phyloP scores from a whole-genome alignment of 2,888 invertebrate species.

The Pristionchus maxplancki region DNA sequence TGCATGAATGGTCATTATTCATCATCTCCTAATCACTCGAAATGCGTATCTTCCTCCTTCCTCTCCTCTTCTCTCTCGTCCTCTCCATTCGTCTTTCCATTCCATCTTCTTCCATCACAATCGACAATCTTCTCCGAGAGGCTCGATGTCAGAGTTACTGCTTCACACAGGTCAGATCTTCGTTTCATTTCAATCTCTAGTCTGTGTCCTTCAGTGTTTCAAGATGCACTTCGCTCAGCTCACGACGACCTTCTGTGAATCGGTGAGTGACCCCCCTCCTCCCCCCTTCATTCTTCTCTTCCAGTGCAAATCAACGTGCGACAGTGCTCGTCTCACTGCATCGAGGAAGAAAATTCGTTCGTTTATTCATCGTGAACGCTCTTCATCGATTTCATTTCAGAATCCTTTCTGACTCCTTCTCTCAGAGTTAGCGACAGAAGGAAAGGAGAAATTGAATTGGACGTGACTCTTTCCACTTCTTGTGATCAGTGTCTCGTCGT shows the following conservation, averaged over 20 bases:
- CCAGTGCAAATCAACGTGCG: constrained; percentile 24
- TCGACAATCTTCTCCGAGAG: background rate
- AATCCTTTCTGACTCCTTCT: constrained; percentile 3
- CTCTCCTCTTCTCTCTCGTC: constrained; percentile 1
- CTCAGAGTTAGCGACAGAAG: background rate
- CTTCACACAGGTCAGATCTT: background rate
- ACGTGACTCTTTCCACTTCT: background rate
- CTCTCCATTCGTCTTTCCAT: background rate
- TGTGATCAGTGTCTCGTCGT: constrained; percentile 35
- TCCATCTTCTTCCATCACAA: background rate
- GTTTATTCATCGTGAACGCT: background rate
- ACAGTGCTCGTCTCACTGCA: background rate
- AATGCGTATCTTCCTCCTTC: background rate
- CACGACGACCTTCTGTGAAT: background rate
- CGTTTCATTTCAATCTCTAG: background rate
- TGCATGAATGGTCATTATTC: background rate
- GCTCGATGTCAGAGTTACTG: constrained; percentile 20
- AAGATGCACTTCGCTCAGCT: constrained; percentile 15
- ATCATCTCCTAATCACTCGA: background rate
- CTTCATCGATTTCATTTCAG: background rate
- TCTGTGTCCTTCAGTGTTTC: background rate
- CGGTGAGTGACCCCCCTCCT: too few species aligned
- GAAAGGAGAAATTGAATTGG: constrained; percentile 42
- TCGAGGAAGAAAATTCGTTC: background rate
- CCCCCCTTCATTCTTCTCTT: background rate